phyloP scores from a whole-genome alignment of 2,797 vertebrate genomes.

The Smutsia gigantea region DNA sequence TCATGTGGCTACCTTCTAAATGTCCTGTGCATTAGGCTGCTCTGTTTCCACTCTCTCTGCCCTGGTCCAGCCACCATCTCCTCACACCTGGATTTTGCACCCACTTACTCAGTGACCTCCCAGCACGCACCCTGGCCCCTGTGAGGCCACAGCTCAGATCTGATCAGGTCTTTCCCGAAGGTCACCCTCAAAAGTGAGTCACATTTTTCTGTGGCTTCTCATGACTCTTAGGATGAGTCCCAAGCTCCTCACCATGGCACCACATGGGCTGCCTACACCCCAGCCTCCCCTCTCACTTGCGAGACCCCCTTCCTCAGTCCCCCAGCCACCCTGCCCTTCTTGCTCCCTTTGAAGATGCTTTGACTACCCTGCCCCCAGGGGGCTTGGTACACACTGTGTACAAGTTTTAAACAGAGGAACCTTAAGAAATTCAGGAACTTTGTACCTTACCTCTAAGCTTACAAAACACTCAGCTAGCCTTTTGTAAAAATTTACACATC shows the following conservation, averaged over 20 bases:
- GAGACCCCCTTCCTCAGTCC: background rate
- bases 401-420: background rate
- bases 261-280: background rate
- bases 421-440: background rate
- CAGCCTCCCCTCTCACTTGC: background rate
- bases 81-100: background rate
- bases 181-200: background rate
- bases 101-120: background rate
- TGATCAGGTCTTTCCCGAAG: background rate
- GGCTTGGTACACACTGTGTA: background rate
- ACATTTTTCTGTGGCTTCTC: background rate
- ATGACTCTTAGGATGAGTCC: background rate
- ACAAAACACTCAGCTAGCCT: background rate
- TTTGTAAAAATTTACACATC: slow-evolving; percentile 24
- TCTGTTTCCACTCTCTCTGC: background rate
- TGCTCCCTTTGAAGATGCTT: background rate
- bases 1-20: background rate
- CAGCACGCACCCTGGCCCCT: background rate
- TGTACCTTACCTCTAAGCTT: background rate
- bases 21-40: background rate
- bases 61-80: background rate
- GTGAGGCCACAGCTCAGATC: background rate
- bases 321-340: background rate
- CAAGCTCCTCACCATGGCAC: background rate
- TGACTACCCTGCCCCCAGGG: background rate